Conservation (phyloP, 2,888 invertebrate species). For the Nematopogon swammerdamellus region DNA sequence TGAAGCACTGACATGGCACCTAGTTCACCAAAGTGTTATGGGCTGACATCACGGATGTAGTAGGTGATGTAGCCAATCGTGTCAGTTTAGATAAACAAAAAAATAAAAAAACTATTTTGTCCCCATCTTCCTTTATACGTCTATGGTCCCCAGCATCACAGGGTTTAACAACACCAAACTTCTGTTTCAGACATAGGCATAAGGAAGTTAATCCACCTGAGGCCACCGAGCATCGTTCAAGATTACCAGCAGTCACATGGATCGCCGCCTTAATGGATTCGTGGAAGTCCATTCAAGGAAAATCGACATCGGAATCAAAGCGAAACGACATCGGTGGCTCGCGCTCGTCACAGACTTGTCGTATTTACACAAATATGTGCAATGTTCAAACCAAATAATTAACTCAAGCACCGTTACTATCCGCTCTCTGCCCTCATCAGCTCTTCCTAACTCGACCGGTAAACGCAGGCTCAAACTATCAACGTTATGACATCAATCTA, state of each 20-base stretch:
- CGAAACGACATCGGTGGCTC: background rate
- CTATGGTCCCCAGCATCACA: too few species aligned
- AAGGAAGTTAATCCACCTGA: background rate
- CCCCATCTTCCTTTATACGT: too few species aligned
- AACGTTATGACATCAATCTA: conserved; percentile 34
- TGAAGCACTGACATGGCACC: too few species aligned
- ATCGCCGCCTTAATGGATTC: conserved; percentile 3
- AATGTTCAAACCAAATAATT: conserved; percentile 56
- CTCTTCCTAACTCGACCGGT: conserved; percentile 22
- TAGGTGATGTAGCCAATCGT: too few species aligned
- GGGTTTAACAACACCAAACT: too few species aligned
- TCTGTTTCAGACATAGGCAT: background rate
- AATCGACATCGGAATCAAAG: background rate
- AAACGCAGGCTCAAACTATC: conserved; percentile 45
- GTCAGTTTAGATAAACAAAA: too few species aligned
- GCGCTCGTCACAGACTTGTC: background rate
- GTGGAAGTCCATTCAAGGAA: conserved; percentile 12
- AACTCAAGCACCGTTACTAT: conserved; percentile 42
- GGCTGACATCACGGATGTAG: too few species aligned
- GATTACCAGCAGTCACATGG: background rate
- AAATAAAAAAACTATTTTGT: too few species aligned
- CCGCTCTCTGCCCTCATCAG: conserved; percentile 24
- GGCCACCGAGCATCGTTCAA: background rate
- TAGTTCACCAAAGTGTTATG: too few species aligned
- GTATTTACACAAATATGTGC: conserved; percentile 32